Conservation (phyloP, 2,888 invertebrate species). For the Zeuzera pyrina region DNA sequence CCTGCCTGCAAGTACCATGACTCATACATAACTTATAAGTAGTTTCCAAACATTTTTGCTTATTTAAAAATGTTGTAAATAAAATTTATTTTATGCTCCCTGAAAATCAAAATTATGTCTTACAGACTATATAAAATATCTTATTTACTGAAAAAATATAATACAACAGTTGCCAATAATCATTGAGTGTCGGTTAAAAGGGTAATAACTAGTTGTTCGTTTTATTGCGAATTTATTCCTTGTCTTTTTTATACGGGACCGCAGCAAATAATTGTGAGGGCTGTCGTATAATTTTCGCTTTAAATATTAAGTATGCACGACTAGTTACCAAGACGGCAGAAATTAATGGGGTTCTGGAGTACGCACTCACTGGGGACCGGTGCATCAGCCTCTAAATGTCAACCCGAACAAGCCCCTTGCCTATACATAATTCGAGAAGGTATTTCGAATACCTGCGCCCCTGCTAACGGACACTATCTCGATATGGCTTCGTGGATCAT, state of each 20-base stretch:
- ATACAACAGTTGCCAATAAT: no score
- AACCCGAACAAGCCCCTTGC: slow-evolving; percentile 44
- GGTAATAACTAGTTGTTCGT: no score
- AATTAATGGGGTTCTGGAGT: slow-evolving; percentile 46
- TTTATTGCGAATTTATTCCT: neutral
- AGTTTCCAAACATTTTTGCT: no score
- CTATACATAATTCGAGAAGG: slow-evolving; percentile 62
- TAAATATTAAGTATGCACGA: slow-evolving; percentile 26
- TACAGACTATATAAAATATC: no score
- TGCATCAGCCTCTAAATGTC: slow-evolving; percentile 64
- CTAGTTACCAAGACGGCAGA: slow-evolving; percentile 43
- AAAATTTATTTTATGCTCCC: no score
- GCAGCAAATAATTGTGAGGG: neutral
- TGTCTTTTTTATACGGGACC: neutral
- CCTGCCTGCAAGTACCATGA: slow-evolving; percentile 54
- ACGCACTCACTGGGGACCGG: slow-evolving; percentile 31
- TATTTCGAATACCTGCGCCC: slow-evolving; percentile 36
- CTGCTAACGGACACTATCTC: slow-evolving; percentile 25
- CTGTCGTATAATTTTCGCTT: slow-evolving; percentile 21
- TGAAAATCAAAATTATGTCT: no score
- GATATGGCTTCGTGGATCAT: slow-evolving; percentile 48
- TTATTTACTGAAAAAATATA: no score
- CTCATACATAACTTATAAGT: no score
- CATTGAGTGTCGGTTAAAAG: no score
- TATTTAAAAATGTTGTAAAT: no score